Evolutionary conservation across 2,113 vertebrate genomes (phyloP).

Genomic region (Urocynchramus pylzowi): DNA sequence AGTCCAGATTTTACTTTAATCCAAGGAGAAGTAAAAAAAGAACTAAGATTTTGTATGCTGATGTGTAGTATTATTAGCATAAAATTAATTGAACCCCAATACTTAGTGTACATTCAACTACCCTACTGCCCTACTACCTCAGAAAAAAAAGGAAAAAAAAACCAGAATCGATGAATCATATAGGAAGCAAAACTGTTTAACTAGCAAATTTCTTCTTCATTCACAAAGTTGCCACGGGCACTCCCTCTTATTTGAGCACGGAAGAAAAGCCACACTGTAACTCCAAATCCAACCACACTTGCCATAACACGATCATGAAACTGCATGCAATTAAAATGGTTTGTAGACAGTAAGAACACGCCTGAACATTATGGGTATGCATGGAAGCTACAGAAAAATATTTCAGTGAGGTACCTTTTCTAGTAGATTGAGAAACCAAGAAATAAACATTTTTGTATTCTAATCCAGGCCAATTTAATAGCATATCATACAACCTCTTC

Average conservation of each 20-base stretch:
- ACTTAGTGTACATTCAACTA: not conserved
- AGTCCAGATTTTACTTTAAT: not conserved
- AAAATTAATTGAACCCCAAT: not conserved
- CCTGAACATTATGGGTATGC: constrained; percentile 31
- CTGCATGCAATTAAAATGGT: constrained; percentile 39
- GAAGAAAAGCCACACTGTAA: constrained; percentile 5
- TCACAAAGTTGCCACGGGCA: constrained; percentile 24
- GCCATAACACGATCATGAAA: constrained; percentile 62
- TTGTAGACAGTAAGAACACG: constrained; percentile 45
- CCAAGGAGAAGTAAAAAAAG: not conserved
- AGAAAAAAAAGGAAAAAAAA: not conserved
- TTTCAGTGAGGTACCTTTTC: not conserved
- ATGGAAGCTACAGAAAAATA: constrained; percentile 31
- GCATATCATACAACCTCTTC: not conserved
- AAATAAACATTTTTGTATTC: not conserved
- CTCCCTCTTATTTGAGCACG: not conserved
- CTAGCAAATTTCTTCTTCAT: constrained; percentile 22
- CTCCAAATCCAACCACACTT: constrained; percentile 54
- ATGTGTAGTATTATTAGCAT: not conserved
- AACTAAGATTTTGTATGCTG: not conserved
- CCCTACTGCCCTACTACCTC: not conserved
- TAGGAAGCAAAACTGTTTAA: constrained; percentile 39
- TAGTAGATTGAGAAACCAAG: not conserved
- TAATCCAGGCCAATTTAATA: not conserved
- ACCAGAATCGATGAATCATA: not conserved